Percentiles rank a stretch among this genome's conserved stretches.
Conservation (phyloP, 2,113 vertebrate species). For the Thalassarche chlororhynchos region DNA sequence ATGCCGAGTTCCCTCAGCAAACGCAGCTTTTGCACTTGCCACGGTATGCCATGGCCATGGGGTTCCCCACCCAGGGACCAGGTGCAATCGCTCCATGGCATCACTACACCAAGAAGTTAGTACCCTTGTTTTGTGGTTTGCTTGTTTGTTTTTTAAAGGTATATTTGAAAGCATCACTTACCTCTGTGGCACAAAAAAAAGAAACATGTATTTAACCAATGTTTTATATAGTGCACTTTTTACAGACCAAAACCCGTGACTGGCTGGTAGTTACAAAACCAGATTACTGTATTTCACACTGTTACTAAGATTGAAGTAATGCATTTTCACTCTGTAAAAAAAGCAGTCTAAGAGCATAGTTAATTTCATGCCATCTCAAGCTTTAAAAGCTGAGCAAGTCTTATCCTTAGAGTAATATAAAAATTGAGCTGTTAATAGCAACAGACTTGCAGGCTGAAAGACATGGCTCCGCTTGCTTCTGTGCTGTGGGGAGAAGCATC, state of each 20-base stretch:
- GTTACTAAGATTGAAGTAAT: neutral
- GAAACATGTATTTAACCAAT: neutral
- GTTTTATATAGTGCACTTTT: neutral
- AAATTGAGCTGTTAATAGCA: neutral
- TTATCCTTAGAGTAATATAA: neutral
- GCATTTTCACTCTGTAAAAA: neutral
- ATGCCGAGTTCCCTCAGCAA: accelerated
- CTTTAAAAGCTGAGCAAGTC: neutral
- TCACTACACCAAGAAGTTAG: too few relatives aligned
- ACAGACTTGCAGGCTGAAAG: neutral
- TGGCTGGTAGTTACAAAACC: neutral
- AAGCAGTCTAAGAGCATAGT: neutral
- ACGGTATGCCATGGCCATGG: accelerated
- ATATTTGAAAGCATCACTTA: neutral
- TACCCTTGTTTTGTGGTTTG: too few relatives aligned
- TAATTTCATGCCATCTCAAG: neutral
- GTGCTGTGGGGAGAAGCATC: neutral
- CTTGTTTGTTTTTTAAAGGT: neutral
- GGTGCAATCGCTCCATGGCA: accelerated
- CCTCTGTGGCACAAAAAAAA: neutral
- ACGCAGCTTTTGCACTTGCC: neutral
- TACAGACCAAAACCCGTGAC: neutral
- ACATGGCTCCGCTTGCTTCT: neutral
- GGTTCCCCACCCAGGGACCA: neutral
- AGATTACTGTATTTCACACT: neutral